Percentiles rank a stretch among this genome's conserved stretches.
Conservation (phyloP, 2,113 vertebrate genomes). For the Pitta sordida region DNA sequence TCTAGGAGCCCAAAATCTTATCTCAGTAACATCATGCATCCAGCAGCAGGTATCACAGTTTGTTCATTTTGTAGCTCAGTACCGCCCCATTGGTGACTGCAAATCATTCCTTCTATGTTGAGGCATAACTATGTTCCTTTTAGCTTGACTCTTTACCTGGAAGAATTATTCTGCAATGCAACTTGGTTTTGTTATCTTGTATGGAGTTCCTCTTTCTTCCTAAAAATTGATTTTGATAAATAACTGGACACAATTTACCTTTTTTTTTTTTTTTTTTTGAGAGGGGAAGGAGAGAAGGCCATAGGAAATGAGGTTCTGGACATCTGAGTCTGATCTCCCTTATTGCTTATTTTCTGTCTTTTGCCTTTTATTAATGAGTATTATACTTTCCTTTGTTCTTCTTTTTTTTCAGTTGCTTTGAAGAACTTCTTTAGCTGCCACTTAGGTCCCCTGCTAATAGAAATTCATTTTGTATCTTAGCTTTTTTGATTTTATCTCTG, state of each 20-base stretch:
- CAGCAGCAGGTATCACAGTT: fast-evolving
- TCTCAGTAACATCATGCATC: neutral
- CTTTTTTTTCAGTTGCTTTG: neutral
- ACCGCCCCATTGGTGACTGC: neutral
- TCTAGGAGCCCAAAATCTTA: neutral
- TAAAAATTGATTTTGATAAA: neutral
- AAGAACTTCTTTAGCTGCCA: neutral
- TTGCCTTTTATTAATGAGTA: neutral
- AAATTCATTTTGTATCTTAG: neutral
- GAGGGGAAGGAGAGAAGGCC: fast-evolving
- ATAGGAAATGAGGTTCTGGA: neutral
- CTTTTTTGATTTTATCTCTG: constrained; percentile 27
- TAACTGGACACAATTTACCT: neutral
- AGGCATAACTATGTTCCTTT: neutral
- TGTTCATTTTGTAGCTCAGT: neutral
- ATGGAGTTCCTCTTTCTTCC: neutral
- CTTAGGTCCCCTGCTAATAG: neutral
- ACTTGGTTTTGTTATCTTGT: neutral
- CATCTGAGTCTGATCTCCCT: neutral
- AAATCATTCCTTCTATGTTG: neutral
- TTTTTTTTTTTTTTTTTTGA: neutral
- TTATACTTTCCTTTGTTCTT: neutral
- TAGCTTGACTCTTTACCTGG: neutral
- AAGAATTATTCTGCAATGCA: neutral
- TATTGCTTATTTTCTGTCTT: neutral